Evolutionary conservation across 1,140 invertebrate genomes (phyloP).

Genomic region (Euschistus heros): DNA sequence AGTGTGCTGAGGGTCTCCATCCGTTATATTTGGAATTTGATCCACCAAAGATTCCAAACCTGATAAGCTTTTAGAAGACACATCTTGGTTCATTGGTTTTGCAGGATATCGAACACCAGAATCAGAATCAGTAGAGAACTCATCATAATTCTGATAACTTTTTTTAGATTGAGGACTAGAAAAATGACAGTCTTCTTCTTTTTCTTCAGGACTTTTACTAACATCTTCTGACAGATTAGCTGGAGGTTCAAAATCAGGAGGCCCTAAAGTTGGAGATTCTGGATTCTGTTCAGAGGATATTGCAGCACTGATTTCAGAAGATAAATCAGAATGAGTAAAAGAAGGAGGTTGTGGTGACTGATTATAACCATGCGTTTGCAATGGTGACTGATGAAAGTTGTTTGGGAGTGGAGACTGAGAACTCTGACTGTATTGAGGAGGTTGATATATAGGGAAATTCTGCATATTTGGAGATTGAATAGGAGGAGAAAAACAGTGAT

Average conservation of each 20-base stretch:
- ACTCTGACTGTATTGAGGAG: slow-evolving; percentile 31
- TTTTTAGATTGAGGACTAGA: slow-evolving; percentile 39
- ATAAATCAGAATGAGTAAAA: slow-evolving; percentile 60
- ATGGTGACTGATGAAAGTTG: slow-evolving; percentile 32
- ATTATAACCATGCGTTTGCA: slow-evolving; percentile 33
- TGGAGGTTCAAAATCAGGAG: slow-evolving; percentile 64
- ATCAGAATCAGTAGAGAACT: slow-evolving; percentile 32
- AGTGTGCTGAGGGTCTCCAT: slow-evolving; percentile 39
- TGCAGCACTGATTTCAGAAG: slow-evolving; percentile 63
- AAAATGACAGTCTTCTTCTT: slow-evolving; percentile 39
- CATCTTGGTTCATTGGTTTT: slow-evolving; percentile 46
- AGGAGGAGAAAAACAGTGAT: slow-evolving; percentile 45
- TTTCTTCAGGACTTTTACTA: slow-evolving; percentile 32
- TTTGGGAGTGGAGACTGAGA: slow-evolving; percentile 32
- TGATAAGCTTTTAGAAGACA: slow-evolving; percentile 75
- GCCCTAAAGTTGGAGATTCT: slow-evolving; percentile 53
- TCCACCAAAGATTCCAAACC: slow-evolving; percentile 80
- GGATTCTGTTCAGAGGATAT: slow-evolving; percentile 58
- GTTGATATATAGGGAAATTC: slow-evolving; percentile 38
- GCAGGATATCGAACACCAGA: slow-evolving; percentile 31
- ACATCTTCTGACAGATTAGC: slow-evolving; percentile 45
- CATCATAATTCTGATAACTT: slow-evolving; percentile 33
- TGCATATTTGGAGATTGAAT: slow-evolving; percentile 41
- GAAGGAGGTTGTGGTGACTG: slow-evolving; percentile 45
- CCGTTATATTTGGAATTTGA: slow-evolving; percentile 78